Conservation (phyloP, 2,888 invertebrate species). For the Desoria tigrina region DNA sequence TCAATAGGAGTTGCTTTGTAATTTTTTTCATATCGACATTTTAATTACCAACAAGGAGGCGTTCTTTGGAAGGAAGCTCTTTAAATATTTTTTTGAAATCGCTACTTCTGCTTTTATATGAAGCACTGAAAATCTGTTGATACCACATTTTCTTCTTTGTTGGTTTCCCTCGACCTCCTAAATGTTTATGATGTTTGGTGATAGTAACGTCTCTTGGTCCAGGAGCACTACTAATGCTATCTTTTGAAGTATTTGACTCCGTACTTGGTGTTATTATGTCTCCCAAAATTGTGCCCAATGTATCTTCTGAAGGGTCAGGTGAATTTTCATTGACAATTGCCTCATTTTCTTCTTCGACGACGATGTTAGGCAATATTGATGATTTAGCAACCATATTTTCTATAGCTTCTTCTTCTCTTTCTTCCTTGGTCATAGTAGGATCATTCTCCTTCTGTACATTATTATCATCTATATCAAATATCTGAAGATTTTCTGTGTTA, state of each 20-base stretch:
- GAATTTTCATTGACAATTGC: background rate
- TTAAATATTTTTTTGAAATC: constrained; percentile 91
- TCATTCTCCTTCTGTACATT: too few species aligned
- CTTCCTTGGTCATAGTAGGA: background rate
- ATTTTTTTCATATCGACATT: too few species aligned
- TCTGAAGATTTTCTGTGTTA: background rate
- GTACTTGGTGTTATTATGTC: constrained; percentile 4
- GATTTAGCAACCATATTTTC: background rate
- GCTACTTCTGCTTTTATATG: constrained; percentile 88
- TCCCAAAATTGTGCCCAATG: too few species aligned
- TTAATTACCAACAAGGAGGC: constrained; percentile 81
- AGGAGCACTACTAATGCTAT: constrained; percentile 2
- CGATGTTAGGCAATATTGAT: background rate
- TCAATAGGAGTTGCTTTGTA: background rate
- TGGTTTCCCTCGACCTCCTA: background rate
- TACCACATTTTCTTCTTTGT: constrained; percentile 55
- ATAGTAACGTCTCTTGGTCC: background rate
- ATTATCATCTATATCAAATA: background rate
- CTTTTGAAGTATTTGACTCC: constrained; percentile 27
- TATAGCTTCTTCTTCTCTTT: background rate
- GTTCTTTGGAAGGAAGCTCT: constrained; percentile 84
- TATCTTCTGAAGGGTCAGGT: background rate
- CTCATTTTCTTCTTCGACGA: background rate
- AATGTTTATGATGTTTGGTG: constrained; percentile 17
- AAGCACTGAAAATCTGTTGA: constrained; percentile 63